These are phyloP conservation scores for Mormoops blainvillei DNA, from an alignment of 2,113 vertebrate species.

Conservation along the genomic window DNA sequence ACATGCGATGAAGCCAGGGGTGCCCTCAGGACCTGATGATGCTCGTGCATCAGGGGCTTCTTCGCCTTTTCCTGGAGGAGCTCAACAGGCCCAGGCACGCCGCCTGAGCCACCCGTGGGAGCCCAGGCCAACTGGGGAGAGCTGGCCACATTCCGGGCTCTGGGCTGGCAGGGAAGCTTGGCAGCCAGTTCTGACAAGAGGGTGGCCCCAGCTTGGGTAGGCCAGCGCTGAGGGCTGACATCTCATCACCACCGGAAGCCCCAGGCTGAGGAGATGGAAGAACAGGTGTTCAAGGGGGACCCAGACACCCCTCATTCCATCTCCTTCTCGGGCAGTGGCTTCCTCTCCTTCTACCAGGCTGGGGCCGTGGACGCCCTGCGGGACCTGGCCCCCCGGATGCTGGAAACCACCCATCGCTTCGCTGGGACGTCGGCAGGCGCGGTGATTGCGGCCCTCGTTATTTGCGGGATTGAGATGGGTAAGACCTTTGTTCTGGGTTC, in stretches of 20 bases:
- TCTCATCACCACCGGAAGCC: neutral
- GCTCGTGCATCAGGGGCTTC: accelerated
- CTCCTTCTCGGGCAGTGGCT: conserved; percentile 88
- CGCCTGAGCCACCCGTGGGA: neutral
- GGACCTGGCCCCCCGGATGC: conserved; percentile 78
- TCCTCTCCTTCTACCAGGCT: conserved; percentile 85
- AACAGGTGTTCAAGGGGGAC: conserved; percentile 72
- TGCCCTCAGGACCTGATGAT: neutral
- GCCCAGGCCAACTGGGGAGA: neutral
- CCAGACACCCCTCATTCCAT: conserved; percentile 77
- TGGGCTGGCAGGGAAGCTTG: neutral
- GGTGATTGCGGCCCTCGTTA: conserved; percentile 82
- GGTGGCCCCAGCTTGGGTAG: neutral
- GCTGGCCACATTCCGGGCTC: neutral
- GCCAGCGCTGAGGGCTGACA: neutral
- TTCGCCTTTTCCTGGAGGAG: neutral
- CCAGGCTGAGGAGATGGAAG: conserved; percentile 38
- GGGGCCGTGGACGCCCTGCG: conserved; percentile 82
- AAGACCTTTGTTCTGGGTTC: conserved; percentile 52
- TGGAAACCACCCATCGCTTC: conserved; percentile 76
- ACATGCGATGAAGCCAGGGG: neutral
- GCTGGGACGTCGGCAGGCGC: conserved; percentile 85
- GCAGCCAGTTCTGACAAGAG: neutral
- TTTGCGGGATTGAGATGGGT: conserved; percentile 82
- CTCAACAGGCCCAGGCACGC: neutral